Evolutionary conservation across 2,888 invertebrate genomes (phyloP), one percentile per base, ranked within the genome.

Genomic region (Xanthorhoe spadicearia): DNA sequence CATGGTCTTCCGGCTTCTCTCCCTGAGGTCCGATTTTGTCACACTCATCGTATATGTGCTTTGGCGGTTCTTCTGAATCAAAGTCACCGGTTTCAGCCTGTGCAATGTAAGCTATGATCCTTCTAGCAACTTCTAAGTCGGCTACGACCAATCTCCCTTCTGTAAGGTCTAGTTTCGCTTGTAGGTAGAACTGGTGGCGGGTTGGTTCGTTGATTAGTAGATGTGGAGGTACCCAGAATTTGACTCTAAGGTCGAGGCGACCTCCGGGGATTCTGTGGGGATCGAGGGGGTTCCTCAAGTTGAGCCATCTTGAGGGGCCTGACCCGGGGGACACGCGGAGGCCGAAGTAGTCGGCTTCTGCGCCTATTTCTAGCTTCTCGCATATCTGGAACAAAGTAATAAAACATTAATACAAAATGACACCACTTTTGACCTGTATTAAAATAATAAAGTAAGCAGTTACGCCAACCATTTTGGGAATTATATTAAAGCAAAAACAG

Each of bases 181-280:
- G 97, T 73, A 97, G 94, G 84, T 97, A 98, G 88, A 98, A 98
- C 84, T 97, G 95, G 86, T 97, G 96, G 94, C 97, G 95, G 19
- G 97, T 97, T 49, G 95, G 95, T 83, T 97, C 97, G 87, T 97
- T 97, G 70, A 97, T 95, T 68, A 98, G 94, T 68, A 96, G 95
- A 88, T 98, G 97, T 2, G 97, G 97, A 2, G 97, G 97, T 52
- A 98, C 97, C 97, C 97, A 98, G 93, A 97, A 98, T 89, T 98
- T 98, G 75, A 98, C 97, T 73, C 96, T 93, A 65, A 97, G 91
- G 73, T 95, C 95, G 72, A 97, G 94, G 55, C 96, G 94, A 68
- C 95, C 94, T 48, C 90, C 90, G 64, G 96, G 95, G 64, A 94
- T 94, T 66, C 96, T 94, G 83, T 97, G 96, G 66, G 96, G 94